These are phyloP conservation scores for Drosophila recens DNA, from an alignment of 2,888 invertebrate species.

Conservation along the genomic window DNA sequence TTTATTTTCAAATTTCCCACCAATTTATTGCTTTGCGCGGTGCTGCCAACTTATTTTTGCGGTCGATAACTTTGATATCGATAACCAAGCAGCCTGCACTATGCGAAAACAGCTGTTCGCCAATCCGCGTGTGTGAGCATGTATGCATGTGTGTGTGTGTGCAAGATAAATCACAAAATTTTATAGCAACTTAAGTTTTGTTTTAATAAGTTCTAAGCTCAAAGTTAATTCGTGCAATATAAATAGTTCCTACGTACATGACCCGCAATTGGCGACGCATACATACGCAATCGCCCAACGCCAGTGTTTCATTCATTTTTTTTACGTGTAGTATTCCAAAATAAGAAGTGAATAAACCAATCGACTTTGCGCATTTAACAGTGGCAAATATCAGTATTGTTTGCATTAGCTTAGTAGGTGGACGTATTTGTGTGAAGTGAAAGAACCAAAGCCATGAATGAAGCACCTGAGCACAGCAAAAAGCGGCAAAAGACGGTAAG, in stretches of 20 bases:
- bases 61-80: constrained; percentile 48
- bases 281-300: constrained; percentile 9
- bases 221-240: constrained; percentile 45
- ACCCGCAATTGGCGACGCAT: not conserved
- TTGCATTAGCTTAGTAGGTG: constrained; percentile 49
- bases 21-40: not conserved
- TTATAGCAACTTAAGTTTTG: constrained; percentile 36
- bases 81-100: constrained; percentile 9
- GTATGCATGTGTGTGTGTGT: constrained; percentile 35
- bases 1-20: constrained; percentile 43
- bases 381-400: constrained; percentile 57
- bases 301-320: constrained; percentile 62
- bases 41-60: constrained; percentile 30
- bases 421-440: constrained; percentile 42
- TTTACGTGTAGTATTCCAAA: constrained; percentile 12
- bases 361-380: constrained; percentile 14
- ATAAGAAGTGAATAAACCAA: constrained; percentile 5
- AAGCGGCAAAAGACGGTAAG: constrained; percentile 81
- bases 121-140: constrained; percentile 15
- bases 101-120: constrained; percentile 56
- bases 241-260: constrained; percentile 45
- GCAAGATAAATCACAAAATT: constrained; percentile 38
- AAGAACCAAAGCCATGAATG: constrained; percentile 64
- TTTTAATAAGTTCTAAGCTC: constrained; percentile 49
- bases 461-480: constrained; percentile 80